These are phyloP conservation scores for Pomphorhynchus laevis DNA, from an alignment of 1,140 invertebrate genomes.

Conservation along the genomic window DNA sequence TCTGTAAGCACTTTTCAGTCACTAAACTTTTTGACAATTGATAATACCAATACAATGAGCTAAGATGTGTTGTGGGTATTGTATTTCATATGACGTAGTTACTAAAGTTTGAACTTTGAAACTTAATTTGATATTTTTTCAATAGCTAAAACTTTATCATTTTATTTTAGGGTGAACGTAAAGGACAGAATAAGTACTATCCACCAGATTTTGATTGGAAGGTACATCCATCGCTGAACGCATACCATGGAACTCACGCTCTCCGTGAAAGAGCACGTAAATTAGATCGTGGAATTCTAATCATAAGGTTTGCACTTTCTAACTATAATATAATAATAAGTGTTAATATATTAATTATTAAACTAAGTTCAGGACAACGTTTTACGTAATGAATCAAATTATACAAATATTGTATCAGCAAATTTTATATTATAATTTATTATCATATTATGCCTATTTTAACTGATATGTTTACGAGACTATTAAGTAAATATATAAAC, in stretches of 20 bases:
- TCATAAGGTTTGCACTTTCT: slow-evolving; percentile 30
- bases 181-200: slow-evolving; percentile 84
- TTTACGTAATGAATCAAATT: no score
- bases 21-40: no score
- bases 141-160: no score
- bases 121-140: no score
- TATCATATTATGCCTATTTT: not conserved
- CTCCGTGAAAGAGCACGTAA: slow-evolving; percentile 66
- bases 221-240: slow-evolving; percentile 50
- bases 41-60: no score
- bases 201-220: slow-evolving; percentile 83
- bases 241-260: slow-evolving; percentile 59
- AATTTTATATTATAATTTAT: not conserved
- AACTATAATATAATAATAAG: not conserved
- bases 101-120: no score
- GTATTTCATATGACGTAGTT: no score
- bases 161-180: slow-evolving; percentile 60
- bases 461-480: not conserved
- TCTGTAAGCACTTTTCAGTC: no score
- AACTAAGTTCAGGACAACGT: no score
- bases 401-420: slow-evolving; percentile 5
- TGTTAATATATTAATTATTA: no score
- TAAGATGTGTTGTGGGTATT: no score
- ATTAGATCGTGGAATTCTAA: slow-evolving; percentile 65
- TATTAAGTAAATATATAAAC: not conserved